These are phyloP conservation scores for Anthonomus grandis DNA, from an alignment of 1,140 invertebrate genomes.

Conservation along the genomic window DNA sequence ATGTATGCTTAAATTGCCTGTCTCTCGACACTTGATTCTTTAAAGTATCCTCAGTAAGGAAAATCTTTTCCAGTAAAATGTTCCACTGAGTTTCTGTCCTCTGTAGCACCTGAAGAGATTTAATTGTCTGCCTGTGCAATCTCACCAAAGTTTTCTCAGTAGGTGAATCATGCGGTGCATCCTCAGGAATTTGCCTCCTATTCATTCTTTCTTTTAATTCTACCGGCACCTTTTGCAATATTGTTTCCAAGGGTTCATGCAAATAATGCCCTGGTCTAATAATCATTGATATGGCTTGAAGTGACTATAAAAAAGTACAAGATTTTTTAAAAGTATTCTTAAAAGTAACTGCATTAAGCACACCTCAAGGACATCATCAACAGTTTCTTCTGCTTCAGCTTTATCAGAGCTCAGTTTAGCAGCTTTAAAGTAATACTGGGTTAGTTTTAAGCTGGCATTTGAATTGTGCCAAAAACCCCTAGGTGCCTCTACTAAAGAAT, in stretches of 20 bases:
- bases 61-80: slow-evolving; percentile 75
- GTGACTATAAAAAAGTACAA: slow-evolving; percentile 54
- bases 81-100: slow-evolving; percentile 92
- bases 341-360: too few relatives aligned
- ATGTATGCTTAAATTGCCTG: slow-evolving; percentile 73
- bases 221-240: slow-evolving; percentile 80
- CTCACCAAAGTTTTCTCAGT: slow-evolving; percentile 78
- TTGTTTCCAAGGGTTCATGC: slow-evolving; percentile 75
- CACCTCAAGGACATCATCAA: slow-evolving; percentile 93
- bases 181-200: slow-evolving; percentile 60
- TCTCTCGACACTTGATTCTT: slow-evolving; percentile 76
- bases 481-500: slow-evolving; percentile 95
- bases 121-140: slow-evolving; percentile 81
- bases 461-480: slow-evolving; percentile 83
- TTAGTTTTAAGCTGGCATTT: slow-evolving; percentile 75
- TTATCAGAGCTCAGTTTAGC: slow-evolving; percentile 97
- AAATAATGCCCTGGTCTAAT: slow-evolving; percentile 67
- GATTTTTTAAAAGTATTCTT: not conserved
- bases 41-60: slow-evolving; percentile 84
- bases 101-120: slow-evolving; percentile 82
- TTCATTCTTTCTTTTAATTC: slow-evolving; percentile 71
- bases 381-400: slow-evolving; percentile 92
- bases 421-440: slow-evolving; percentile 92
- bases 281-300: slow-evolving; percentile 66
- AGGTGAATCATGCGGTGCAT: slow-evolving; percentile 66